These are phyloP conservation scores for Apostichopus leukothele DNA, from an alignment of 53 echinoderm and acorn worm species.

Conservation along the genomic window DNA sequence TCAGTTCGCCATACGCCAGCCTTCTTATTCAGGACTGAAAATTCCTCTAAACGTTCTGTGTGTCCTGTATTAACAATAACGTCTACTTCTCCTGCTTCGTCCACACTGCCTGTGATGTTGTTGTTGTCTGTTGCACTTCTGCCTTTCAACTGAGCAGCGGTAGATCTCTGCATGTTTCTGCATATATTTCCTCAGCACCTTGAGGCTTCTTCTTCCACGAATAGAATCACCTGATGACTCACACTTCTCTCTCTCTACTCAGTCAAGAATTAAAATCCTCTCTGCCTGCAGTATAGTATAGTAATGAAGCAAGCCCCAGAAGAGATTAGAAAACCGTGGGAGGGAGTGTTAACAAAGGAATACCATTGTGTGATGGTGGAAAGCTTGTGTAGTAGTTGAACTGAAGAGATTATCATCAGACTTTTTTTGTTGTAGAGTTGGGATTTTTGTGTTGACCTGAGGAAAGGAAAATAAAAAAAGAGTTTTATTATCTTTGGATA, in stretches of 20 bases:
- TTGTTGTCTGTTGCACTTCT: conserved; percentile 8
- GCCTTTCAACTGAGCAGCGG: neutral
- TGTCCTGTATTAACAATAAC: neutral
- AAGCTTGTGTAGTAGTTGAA: neutral
- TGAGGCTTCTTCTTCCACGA: neutral
- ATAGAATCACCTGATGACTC: neutral
- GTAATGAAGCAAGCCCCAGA: no score
- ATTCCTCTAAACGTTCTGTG: neutral
- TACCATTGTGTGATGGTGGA: neutral
- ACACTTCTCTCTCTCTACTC: neutral
- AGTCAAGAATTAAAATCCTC: conserved; percentile 11
- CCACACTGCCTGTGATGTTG: neutral
- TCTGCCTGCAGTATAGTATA: neutral
- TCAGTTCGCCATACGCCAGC: conserved; percentile 2
- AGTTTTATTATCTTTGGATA: conserved; percentile 1
- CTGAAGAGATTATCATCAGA: conserved; percentile 6
- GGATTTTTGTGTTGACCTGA: conserved; percentile 1
- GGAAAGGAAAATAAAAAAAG: neutral
- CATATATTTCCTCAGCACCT: conserved; percentile 18
- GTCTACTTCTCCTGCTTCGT: neutral
- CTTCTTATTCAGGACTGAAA: neutral
- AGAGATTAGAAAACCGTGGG: no score
- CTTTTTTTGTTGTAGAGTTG: neutral
- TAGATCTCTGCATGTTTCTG: conserved; percentile 11
- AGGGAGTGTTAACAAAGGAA: neutral